phyloP scores from a whole-genome alignment of 2,113 vertebrate genomes.

The Gymnarchus niloticus region DNA sequence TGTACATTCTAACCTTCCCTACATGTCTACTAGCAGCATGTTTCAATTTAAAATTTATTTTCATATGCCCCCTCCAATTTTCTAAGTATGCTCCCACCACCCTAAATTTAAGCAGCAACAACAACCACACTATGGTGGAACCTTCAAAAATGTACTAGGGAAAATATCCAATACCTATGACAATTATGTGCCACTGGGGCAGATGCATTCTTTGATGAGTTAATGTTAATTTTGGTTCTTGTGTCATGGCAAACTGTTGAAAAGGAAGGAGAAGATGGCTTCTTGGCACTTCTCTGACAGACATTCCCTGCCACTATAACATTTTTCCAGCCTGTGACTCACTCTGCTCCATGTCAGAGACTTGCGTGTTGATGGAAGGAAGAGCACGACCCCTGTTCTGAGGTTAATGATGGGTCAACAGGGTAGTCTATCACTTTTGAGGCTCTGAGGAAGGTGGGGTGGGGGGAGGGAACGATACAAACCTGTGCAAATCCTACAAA shows the following conservation, averaged over 20 bases:
- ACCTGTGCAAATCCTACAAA: constrained; percentile 96
- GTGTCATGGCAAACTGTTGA: background rate
- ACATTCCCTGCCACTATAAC: background rate
- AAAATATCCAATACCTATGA: background rate
- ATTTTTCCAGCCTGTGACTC: background rate
- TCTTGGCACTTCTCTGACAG: background rate
- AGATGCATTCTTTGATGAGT: background rate
- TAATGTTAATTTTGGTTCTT: background rate
- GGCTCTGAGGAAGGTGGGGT: background rate
- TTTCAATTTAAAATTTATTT: no score
- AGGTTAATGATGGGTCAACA: background rate
- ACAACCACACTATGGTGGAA: no score
- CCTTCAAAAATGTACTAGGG: background rate
- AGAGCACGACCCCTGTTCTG: background rate
- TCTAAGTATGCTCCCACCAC: no score
- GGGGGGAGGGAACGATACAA: constrained; percentile 36
- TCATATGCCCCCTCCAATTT: no score
- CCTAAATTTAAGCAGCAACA: background rate
- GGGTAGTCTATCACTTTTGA: background rate
- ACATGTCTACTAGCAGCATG: no score
- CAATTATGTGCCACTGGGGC: background rate
- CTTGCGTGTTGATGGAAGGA: background rate
- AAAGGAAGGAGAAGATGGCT: background rate
- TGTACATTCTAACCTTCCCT: no score
- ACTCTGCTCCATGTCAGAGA: background rate